A percentile compares a stretch with the other conserved stretches of the same genome.
Conservation (phyloP, 2,113 vertebrate species). For the Choloepus hoffmanni region DNA sequence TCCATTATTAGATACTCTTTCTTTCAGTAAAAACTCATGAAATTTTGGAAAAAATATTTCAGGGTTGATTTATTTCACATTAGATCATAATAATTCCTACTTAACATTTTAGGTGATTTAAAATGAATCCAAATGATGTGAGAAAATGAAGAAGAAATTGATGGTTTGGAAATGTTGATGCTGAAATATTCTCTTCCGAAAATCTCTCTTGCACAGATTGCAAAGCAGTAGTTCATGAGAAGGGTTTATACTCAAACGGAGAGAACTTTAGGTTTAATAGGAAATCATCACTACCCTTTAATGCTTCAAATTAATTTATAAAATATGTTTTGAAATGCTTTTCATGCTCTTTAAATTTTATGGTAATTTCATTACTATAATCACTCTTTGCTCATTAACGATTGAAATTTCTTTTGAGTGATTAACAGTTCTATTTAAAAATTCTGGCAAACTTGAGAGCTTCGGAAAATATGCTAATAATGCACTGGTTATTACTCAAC, state of each 20-base stretch:
- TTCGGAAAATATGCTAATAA: slow-evolving; percentile 20
- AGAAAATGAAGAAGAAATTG: slow-evolving; percentile 65
- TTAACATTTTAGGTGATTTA: slow-evolving; percentile 68
- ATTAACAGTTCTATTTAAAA: slow-evolving; percentile 32
- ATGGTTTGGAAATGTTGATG: slow-evolving; percentile 44
- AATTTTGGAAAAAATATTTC: not conserved
- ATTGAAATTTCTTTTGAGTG: not conserved
- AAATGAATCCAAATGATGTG: not conserved
- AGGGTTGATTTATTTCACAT: slow-evolving; percentile 51
- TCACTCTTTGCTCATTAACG: slow-evolving; percentile 63
- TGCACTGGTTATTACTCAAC: not conserved
- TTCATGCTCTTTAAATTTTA: slow-evolving; percentile 68
- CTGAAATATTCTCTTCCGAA: slow-evolving; percentile 40
- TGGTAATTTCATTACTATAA: slow-evolving; percentile 48
- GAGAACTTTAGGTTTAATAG: slow-evolving; percentile 37
- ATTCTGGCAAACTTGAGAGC: not conserved
- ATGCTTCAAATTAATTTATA: slow-evolving; percentile 59
- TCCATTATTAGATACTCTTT: not conserved
- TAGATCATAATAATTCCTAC: slow-evolving; percentile 37
- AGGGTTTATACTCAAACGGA: slow-evolving; percentile 9
- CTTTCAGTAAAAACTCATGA: slow-evolving; percentile 37
- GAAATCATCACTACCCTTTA: slow-evolving; percentile 28
- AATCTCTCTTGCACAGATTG: not conserved
- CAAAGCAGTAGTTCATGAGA: slow-evolving; percentile 15
- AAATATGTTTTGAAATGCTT: slow-evolving; percentile 60